Percentiles rank a stretch among this genome's conserved stretches.
phyloP scores from a whole-genome alignment of 2,113 vertebrate genomes.

The Arenaria interpres region DNA sequence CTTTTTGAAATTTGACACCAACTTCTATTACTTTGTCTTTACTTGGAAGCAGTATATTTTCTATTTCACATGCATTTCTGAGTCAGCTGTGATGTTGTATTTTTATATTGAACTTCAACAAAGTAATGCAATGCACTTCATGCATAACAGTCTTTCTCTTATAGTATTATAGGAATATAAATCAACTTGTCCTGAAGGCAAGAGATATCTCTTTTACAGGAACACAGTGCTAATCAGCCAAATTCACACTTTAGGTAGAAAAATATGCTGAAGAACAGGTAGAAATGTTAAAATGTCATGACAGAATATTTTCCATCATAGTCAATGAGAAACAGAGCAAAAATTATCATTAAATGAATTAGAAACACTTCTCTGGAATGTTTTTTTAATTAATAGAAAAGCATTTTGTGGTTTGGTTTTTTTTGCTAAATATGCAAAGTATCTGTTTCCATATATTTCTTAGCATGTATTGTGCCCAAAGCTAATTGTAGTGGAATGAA shows the following conservation, averaged over 20 bases:
- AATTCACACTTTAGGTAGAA: not conserved
- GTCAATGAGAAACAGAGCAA: not conserved
- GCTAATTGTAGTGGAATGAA: not conserved
- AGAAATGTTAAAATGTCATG: not conserved
- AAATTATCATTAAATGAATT: not conserved
- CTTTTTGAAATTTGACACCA: not conserved
- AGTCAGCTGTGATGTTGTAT: not conserved
- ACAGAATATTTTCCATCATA: not conserved
- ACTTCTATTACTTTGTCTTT: not conserved
- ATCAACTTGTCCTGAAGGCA: not conserved
- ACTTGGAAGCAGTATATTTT: not conserved
- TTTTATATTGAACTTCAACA: not conserved
- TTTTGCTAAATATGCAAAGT: not conserved
- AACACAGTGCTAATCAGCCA: not conserved
- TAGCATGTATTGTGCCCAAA: not conserved
- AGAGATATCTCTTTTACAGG: not conserved
- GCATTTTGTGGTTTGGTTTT: rapidly evolving
- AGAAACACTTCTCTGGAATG: not conserved
- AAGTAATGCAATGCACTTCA: not conserved
- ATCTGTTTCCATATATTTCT: not conserved
- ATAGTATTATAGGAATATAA: not conserved
- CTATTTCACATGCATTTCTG: not conserved
- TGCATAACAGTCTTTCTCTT: not conserved
- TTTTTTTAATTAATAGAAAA: not conserved
- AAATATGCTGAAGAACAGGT: not conserved